Base-by-base conservation (phyloP, 2,113 vertebrate genomes). In the Gallinago media region DNA sequence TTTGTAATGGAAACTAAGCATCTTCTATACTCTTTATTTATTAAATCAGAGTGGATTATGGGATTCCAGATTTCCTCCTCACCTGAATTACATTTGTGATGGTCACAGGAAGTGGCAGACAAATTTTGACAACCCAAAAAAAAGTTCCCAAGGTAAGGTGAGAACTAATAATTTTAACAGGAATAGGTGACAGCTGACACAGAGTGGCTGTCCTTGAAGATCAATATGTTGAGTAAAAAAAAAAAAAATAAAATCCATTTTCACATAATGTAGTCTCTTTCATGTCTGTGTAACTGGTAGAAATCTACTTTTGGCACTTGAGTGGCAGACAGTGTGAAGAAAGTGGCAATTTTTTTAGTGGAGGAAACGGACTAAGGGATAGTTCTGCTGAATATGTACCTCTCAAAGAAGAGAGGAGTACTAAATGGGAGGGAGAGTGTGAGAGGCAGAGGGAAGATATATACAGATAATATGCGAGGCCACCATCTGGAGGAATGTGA, bases 201-300 rank as follows among this genome's bases (percentile, higher is more conserved):
- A 82, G 89, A 94, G 72, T 72, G 44, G 31, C 55, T 94, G 70
- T 68, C 49, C 75, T 88, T 82, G 66, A 91, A 88, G 78, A 85
- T 85, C 88, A 85, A 82, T 75, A 75, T 26, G 3, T 34, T 65
- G 38, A 65, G 40, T 1, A 2, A 49, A 73, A 85, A 73, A 58
- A 27, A 62, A 59, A 62, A 55, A 58, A 55, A 31, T n/a, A 10
- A 74, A 61, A 61, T 49, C 32, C 8, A 52, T 93, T 95, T 88
- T 85, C 92, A 92, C 71, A n/a, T 92, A 88, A 76, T 40, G 5
- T 65, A 7, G 3, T 81, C 36, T 63, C 62, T 77, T 25, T 65
- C 27, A 49, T 17, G 11, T 49, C 76, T 46, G 14, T 40, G 21
- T 26, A 56, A 52, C 20, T 66, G 36, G 27, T 66, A 66, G 27